Evolutionary conservation across 2,797 vertebrate genomes (phyloP), one percentile per base, ranked within the genome.

Genomic region (Gymnodraco acuticeps): DNA sequence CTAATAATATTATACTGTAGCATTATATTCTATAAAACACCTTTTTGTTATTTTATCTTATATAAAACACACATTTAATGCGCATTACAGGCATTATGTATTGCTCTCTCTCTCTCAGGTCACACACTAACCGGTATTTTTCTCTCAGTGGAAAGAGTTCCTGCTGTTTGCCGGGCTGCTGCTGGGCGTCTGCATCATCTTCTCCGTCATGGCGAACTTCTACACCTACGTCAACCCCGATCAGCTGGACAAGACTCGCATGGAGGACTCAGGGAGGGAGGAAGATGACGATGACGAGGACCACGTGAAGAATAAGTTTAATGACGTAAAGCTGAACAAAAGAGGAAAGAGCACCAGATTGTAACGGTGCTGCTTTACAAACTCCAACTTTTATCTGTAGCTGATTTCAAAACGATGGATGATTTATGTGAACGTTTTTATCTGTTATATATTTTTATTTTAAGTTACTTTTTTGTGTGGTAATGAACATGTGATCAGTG

Each of bases 161-260:
- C 55, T 97, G 87, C 95, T 99, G 77, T 99, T 99, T 72, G 96
- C 95, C 66, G 86, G 83, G 31, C 94, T 99, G 68, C 94, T 99
- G 86, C 63, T 99, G 78, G 95, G 86, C 1, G 96, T 99, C 81
- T 96, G 92, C 92, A 23, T 98, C 91, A 93, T 99, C 88, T 99
- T 99, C 93, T 97, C 98, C 89, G 87, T 99, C 93, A 99, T 99
- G 97, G 94, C 96, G 58, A 87, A 93, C 86, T 98, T 97, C 95
- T 99, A 98, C 88, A 94, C 95, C 42, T 97, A 97, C 38, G 88
- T 96, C 6, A 91, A 96, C 78, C 94, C 95, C 2, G 90, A 95
- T 2, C 85, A 96, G 78, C 53, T 95, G 33, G 78, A 88, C 60
- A 91, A 80, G 65, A 13, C 81, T 0, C 77, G 76, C 58, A 19